A percentile compares a stretch with the other conserved stretches of the same genome.
phyloP scores from a whole-genome alignment of 2,797 vertebrate species.

The Gymnopithys bicolor region DNA sequence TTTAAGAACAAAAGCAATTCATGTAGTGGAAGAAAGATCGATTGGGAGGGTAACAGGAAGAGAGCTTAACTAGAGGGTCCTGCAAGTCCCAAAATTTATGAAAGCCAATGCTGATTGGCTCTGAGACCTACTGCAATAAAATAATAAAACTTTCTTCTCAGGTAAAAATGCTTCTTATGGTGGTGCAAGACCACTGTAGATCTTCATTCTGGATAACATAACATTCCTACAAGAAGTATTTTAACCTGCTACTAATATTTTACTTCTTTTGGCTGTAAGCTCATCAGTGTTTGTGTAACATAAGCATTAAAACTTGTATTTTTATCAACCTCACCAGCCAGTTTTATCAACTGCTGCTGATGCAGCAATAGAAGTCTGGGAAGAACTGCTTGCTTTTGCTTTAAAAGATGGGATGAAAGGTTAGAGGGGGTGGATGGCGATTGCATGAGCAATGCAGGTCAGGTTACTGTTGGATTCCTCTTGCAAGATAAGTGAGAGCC shows the following conservation, averaged over 20 bases:
- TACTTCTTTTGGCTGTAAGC: not conserved
- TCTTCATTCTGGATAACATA: not conserved
- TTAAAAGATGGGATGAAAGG: constrained; percentile 52
- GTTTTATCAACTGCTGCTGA: constrained; percentile 13
- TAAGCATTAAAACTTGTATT: constrained; percentile 31
- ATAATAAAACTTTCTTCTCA: not conserved
- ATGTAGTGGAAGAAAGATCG: not conserved
- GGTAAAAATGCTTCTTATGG: not conserved
- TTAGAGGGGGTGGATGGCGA: constrained; percentile 46
- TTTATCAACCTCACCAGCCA: not conserved
- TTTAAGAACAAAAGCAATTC: not conserved
- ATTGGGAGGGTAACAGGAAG: not conserved
- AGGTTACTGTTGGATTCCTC: constrained; percentile 74
- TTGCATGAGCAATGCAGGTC: constrained; percentile 71
- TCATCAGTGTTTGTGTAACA: constrained; percentile 9
- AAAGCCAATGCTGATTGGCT: not conserved
- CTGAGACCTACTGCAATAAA: not conserved
- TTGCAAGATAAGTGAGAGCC: constrained; percentile 75
- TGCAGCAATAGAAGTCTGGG: constrained; percentile 15
- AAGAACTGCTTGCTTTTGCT: not conserved
- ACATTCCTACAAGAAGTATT: not conserved
- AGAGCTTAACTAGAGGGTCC: not conserved
- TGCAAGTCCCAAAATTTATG: not conserved
- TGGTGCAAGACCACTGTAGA: not conserved
- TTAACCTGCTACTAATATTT: not conserved